phyloP scores from a whole-genome alignment of 2,113 vertebrate species.

The Poecilia latipinna region DNA sequence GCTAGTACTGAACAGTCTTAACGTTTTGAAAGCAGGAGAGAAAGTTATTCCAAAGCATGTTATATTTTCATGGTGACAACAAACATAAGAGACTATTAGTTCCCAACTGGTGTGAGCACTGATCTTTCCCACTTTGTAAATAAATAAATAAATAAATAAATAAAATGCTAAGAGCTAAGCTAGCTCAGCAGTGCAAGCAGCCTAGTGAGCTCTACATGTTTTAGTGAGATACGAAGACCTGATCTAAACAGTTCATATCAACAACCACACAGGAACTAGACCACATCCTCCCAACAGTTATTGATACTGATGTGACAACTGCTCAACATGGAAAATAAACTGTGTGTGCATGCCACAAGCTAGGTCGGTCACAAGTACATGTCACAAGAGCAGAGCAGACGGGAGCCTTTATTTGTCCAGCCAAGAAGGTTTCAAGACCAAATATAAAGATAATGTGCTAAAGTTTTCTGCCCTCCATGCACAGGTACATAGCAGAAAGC shows the following conservation, averaged over 20 bases:
- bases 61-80: too few relatives aligned
- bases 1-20: too few relatives aligned
- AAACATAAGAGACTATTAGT: too few relatives aligned
- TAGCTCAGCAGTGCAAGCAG: background rate
- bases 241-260: background rate
- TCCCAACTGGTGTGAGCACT: too few relatives aligned
- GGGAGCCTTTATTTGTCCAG: background rate
- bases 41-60: too few relatives aligned
- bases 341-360: background rate
- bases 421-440: too few relatives aligned
- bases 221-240: background rate
- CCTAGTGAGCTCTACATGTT: too few relatives aligned
- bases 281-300: background rate
- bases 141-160: background rate
- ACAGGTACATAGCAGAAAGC: background rate
- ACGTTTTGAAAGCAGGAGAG: too few relatives aligned
- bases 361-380: background rate
- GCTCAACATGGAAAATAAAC: background rate
- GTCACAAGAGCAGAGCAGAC: background rate
- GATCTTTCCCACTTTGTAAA: too few relatives aligned
- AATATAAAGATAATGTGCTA: background rate
- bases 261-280: too few relatives aligned
- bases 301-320: background rate
- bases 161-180: background rate
- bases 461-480: background rate